Base-by-base conservation (phyloP, 2,888 invertebrate genomes). In the Hyles lineata region DNA sequence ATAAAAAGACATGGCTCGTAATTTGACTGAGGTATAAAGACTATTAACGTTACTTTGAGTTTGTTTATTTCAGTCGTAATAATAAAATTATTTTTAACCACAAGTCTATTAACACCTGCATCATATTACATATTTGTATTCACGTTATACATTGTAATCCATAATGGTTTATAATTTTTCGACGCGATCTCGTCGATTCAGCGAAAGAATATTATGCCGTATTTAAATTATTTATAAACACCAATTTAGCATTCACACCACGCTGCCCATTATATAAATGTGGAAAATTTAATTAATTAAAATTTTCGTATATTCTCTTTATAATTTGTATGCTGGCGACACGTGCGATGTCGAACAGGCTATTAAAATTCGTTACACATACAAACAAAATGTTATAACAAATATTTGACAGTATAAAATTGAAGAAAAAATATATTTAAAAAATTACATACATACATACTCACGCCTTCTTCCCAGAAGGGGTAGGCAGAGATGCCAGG, bases 211-310 rank as follows among this genome's bases (percentile, higher is more conserved):
- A 17, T 6, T 29, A 29, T 19, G 17, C 61, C 29, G 19, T 61
- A 29, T 61, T 25, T 61, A 32, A 15, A 19, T n/a, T 55, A n/a
- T 67, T 67, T 67, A 67, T 70, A 70, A 70, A 19, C 19, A 25
- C 70, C 0, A 55, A 70, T 70, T 55, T 25, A 25, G 25, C 52
- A 61, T 61, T 25, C 61, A 25, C 29, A 29, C 4, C 61, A 61
- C 61, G 29, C 1, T 29, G 23, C 9, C 25, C 61, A 61, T 32
- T 61, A 19, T 29, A 29, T 61, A 6, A 61, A 61, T 61, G 61
- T 61, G 17, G 61, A 29, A 29, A 25, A 25, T 61, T 61, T 61
- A 61, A 61, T 19, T 61, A 61, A 61, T 61, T 29, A 61, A 29
- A 61, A 29, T 29, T 15, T 29, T 19, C 29, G 35, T 59, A 70